Evolutionary conservation across 2,797 vertebrate genomes (phyloP).

Genomic region (Pseudochromis fuscus): DNA sequence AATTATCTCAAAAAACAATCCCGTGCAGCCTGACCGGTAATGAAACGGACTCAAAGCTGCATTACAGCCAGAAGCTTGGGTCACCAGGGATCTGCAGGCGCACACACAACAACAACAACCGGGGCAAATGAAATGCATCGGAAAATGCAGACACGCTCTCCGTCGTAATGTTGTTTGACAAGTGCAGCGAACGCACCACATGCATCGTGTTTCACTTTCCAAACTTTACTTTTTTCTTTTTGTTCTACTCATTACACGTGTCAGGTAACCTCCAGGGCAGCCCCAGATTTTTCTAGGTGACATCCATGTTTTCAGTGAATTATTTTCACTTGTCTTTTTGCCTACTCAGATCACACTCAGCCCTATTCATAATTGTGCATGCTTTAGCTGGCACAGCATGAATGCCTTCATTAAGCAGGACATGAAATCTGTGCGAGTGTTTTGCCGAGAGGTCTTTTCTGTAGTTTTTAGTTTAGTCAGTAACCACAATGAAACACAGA

Average conservation of each 20-base stretch:
- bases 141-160: not conserved
- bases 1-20: constrained; percentile 5
- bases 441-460: not conserved
- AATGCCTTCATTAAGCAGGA: constrained; percentile 14
- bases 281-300: no score
- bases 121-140: constrained; percentile 1
- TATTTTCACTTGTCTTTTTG: constrained; percentile 13
- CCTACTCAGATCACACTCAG: not conserved
- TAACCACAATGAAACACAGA: not conserved
- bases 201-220: no score
- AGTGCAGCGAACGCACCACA: not conserved
- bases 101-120: not conserved
- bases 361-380: not conserved
- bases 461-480: not conserved
- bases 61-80: not conserved
- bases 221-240: not conserved
- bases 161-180: not conserved
- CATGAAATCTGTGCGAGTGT: constrained; percentile 5
- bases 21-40: not conserved
- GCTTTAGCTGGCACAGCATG: constrained; percentile 15
- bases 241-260: not conserved
- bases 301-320: not conserved
- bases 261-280: not conserved
- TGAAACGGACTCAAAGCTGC: fast-evolving
- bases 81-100: fast-evolving